These are phyloP conservation scores for Aphelocoma californica DNA, from an alignment of 2,797 vertebrate genomes.

Conservation along the genomic window DNA sequence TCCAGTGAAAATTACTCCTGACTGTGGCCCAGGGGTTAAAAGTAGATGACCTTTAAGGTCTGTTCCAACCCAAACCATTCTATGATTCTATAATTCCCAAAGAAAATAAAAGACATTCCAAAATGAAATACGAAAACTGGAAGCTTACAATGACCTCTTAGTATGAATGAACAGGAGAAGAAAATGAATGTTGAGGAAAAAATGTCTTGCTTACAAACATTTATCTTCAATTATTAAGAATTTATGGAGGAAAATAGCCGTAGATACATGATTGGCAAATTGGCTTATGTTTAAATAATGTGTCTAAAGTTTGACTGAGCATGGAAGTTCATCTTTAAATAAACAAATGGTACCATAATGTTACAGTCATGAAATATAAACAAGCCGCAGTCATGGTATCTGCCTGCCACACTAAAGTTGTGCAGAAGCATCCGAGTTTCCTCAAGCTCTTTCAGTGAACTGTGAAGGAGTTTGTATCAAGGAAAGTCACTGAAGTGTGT, in stretches of 20 bases:
- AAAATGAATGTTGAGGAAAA: conserved; percentile 1
- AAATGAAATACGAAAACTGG: background rate
- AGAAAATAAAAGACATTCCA: background rate
- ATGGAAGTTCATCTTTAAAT: conserved; percentile 66
- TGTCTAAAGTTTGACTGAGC: conserved; percentile 56
- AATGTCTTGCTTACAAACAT: conserved; percentile 10
- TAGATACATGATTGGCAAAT: conserved; percentile 24
- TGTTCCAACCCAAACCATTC: background rate
- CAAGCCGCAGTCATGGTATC: conserved; percentile 14
- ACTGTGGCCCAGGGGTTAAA: background rate
- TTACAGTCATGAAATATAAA: conserved; percentile 67
- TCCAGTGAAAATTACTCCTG: background rate
- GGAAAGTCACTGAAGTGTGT: conserved; percentile 12
- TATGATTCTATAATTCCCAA: background rate
- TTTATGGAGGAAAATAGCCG: background rate
- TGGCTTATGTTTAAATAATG: conserved; percentile 58
- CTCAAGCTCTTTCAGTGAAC: conserved; percentile 18
- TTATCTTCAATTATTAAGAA: conserved; percentile 54
- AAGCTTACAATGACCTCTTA: background rate
- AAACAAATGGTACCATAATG: conserved; percentile 59
- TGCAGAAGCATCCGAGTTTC: background rate
- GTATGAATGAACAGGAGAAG: conserved; percentile 1
- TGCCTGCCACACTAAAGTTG: conserved; percentile 9
- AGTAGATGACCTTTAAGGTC: background rate
- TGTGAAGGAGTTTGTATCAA: background rate